Base-by-base conservation (phyloP, 2,113 vertebrate genomes). In the Maccullochella peelii region DNA sequence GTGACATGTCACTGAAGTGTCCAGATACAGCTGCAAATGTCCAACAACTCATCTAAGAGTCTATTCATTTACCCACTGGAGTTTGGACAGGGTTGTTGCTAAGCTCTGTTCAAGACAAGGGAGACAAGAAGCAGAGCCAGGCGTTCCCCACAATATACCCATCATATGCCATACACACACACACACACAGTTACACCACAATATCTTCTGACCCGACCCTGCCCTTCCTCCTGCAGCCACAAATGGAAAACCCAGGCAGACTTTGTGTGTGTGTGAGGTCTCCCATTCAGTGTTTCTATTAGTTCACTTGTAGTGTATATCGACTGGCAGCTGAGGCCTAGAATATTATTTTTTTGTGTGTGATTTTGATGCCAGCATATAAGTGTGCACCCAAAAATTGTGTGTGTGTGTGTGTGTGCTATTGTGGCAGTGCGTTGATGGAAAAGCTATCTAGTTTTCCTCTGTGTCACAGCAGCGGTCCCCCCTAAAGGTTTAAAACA, bases 371-470 rank as follows among this genome's bases (percentile, higher is more conserved):
- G 33, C 33, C 33, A 33, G 33, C 33, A 11, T 54, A 9, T 14
- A 16, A 55, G 52, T 38, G 42, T 36, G n/a, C 44, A n/a, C n/a
- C n/a, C n/a, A n/a, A n/a, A n/a, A n/a, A n/a, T n/a, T 42, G 73
- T 30, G 20, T 20, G 16, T 50, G 25, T 38, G 14, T 50, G 44
- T 55, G 36, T 57, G 25, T 73, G 59, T 70, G 30, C 61, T 80
- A 67, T 85, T 85, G 83, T 82, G 74, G 77, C 12, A 18, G 70
- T 86, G 84, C 87, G 68, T 68, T 89, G 91, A 92, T 93, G 93
- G 94, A 94, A 94, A 93, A 94, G 75, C 89, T 86, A 85, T 93
- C 87, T 88, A 89, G 82, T 94, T 94, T 94, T 94, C 93, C 92
- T 94, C 68, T 93, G 91, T 94, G 92, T 94, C 93, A 94, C 91